Evolutionary conservation across 2,888 invertebrate genomes (phyloP).

Genomic region (Drosophila flavopinicola): DNA sequence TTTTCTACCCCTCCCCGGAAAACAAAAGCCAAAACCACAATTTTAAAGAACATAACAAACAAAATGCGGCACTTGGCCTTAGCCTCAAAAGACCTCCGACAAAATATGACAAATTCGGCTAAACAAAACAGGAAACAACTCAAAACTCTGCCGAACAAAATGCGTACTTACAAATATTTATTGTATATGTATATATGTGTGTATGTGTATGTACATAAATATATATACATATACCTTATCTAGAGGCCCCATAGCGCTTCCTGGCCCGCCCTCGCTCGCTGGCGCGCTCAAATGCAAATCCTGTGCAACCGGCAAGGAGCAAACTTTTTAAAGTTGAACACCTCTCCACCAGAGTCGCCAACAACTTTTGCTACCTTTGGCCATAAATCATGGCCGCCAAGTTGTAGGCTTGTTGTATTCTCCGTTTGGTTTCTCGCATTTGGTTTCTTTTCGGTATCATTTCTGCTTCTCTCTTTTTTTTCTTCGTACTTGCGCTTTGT

Average conservation of each 20-base stretch:
- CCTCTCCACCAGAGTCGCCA: constrained; percentile 12
- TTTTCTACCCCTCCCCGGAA: background rate
- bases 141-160: constrained; percentile 59
- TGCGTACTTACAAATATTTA: constrained; percentile 35
- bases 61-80: constrained; percentile 58
- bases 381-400: constrained; percentile 72
- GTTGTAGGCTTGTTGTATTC: constrained; percentile 70
- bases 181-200: constrained; percentile 13
- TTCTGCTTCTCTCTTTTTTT: constrained; percentile 24
- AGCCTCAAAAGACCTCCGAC: constrained; percentile 59
- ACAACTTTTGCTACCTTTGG: constrained; percentile 73
- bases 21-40: constrained; percentile 41
- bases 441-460: constrained; percentile 26
- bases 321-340: constrained; percentile 68
- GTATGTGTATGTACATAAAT: constrained; percentile 5
- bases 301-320: constrained; percentile 66
- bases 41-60: constrained; percentile 58
- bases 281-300: constrained; percentile 76
- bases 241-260: constrained; percentile 38
- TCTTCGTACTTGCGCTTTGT: constrained; percentile 68
- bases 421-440: constrained; percentile 42
- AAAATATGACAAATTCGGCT: constrained; percentile 76
- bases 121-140: constrained; percentile 73
- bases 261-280: constrained; percentile 15
- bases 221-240: constrained; percentile 43